Percentiles rank a stretch among this genome's conserved stretches.
phyloP scores from a whole-genome alignment of 2,797 vertebrate species.

The Gymnoscopelus microlampas region DNA sequence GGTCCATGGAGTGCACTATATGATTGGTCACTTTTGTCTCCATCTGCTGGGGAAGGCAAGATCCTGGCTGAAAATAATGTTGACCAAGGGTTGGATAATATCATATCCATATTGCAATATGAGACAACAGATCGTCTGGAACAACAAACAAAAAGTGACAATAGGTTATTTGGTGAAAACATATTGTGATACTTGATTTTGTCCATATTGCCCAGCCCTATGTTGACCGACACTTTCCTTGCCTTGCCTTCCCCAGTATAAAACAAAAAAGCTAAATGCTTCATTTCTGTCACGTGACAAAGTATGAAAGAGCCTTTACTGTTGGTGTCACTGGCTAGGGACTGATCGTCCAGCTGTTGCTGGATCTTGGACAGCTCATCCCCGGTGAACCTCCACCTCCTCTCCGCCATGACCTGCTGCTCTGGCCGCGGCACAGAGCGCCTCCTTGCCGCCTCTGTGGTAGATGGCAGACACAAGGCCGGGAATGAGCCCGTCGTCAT shows the following conservation, averaged over 20 bases:
- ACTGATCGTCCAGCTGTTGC: conserved; percentile 84
- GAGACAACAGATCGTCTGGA: no score
- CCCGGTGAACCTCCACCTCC: conserved; percentile 87
- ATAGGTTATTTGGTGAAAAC: no score
- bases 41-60: conserved; percentile 11
- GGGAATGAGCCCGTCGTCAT: conserved; percentile 88
- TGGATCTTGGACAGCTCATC: conserved; percentile 88
- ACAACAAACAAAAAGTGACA: no score
- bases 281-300: no score
- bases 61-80: neutral
- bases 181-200: no score
- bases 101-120: no score
- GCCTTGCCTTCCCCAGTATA: no score
- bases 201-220: no score
- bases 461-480: conserved; percentile 72
- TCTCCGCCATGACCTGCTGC: conserved; percentile 61
- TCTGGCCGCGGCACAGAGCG: conserved; percentile 43
- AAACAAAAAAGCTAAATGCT: no score
- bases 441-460: conserved; percentile 64
- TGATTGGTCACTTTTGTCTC: neutral
- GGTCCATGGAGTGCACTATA: neutral
- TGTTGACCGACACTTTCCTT: no score
- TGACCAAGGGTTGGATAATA: no score
- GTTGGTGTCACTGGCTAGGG: conserved; percentile 76
- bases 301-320: conserved; percentile 76